Evolutionary conservation across 2,888 invertebrate genomes (phyloP).

Genomic region (Onchidella celtica): DNA sequence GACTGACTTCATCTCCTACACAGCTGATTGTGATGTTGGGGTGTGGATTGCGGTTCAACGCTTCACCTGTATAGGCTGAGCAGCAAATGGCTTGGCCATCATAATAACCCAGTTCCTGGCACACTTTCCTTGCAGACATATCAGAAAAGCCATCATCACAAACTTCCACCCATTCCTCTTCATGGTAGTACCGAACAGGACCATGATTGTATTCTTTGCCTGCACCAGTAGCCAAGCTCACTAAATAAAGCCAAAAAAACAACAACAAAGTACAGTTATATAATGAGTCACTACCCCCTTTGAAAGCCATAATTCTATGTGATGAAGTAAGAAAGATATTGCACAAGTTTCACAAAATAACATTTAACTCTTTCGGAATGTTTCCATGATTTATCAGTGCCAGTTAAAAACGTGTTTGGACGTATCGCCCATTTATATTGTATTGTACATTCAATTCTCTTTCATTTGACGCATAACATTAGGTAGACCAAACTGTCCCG

Average conservation of each 20-base stretch:
- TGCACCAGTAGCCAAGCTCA: conserved; percentile 62
- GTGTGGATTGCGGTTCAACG: conserved; percentile 39
- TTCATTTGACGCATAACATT: too few relatives aligned
- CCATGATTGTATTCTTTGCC: conserved; percentile 62
- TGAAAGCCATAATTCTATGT: too few relatives aligned
- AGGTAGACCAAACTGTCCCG: too few relatives aligned
- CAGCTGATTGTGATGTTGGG: conserved; percentile 81
- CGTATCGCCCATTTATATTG: too few relatives aligned
- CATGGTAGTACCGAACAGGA: conserved; percentile 62
- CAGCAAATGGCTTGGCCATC: conserved; percentile 71
- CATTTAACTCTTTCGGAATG: too few relatives aligned
- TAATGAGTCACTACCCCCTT: too few relatives aligned
- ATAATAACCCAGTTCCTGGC: conserved; percentile 66
- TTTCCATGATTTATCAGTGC: too few relatives aligned
- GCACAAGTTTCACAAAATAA: too few relatives aligned
- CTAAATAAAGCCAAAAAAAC: conserved; percentile 56
- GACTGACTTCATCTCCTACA: conserved; percentile 60
- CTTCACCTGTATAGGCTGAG: conserved; percentile 65
- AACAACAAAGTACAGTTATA: background rate
- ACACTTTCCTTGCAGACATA: conserved; percentile 65
- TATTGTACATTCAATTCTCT: too few relatives aligned
- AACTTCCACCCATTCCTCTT: conserved; percentile 65
- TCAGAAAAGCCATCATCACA: conserved; percentile 73
- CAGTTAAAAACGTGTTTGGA: too few relatives aligned
- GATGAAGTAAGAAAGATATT: too few relatives aligned